Conservation (phyloP, 2,888 invertebrate species). For the Lysandra coridon region DNA sequence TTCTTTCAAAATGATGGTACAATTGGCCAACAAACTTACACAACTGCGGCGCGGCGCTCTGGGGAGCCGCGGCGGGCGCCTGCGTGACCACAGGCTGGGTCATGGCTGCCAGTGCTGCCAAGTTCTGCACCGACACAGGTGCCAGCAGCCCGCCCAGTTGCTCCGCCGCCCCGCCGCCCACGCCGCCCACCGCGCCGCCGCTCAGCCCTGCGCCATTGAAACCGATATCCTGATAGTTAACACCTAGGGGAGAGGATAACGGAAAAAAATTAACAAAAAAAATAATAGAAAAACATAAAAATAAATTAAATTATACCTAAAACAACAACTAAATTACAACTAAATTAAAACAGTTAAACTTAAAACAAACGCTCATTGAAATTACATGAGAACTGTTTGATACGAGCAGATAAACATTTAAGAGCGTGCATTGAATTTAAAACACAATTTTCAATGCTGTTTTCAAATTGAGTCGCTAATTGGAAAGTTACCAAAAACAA, state of each 20-base stretch:
- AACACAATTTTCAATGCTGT: not conserved
- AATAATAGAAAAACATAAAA: not conserved
- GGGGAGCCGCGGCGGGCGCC: conserved; percentile 68
- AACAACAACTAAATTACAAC: not conserved
- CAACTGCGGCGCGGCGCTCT: conserved; percentile 62
- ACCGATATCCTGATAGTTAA: conserved; percentile 78
- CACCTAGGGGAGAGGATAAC: conserved; percentile 55
- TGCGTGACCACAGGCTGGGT: conserved; percentile 82
- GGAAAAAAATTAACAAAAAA: conserved; percentile 39
- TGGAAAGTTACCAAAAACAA: conserved; percentile 29
- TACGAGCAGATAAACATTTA: not conserved
- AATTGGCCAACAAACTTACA: conserved; percentile 56
- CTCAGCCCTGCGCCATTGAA: conserved; percentile 77
- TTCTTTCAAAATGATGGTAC: not conserved
- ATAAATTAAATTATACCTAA: not conserved
- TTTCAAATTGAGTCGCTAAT: conserved; percentile 23
- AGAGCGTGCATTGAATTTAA: conserved; percentile 10
- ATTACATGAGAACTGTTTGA: conserved; percentile 8
- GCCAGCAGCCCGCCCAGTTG: conserved; percentile 92
- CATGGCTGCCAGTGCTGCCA: conserved; percentile 93
- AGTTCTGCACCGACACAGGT: conserved; percentile 94
- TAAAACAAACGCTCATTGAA: conserved; percentile 10
- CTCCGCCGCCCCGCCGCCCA: conserved; percentile 87
- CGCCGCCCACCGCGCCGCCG: conserved; percentile 59
- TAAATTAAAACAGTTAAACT: not conserved